Percentiles rank a stretch among this genome's conserved stretches.
Conservation (phyloP, 1,140 invertebrate genomes). For the Drosophila tsacasi region DNA sequence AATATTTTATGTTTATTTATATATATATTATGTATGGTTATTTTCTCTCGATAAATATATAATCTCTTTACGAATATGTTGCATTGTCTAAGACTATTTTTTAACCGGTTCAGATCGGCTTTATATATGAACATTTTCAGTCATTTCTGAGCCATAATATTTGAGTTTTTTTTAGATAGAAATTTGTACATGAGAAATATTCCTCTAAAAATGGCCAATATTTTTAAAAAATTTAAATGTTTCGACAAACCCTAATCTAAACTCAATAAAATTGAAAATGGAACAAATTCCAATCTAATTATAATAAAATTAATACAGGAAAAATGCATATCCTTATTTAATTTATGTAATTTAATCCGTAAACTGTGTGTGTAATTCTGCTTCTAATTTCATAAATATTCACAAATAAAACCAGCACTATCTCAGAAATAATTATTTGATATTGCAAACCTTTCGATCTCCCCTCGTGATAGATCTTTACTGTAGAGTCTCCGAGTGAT, state of each 20-base stretch:
- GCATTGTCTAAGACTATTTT: too few species aligned
- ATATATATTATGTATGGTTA: neutral
- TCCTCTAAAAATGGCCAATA: too few species aligned
- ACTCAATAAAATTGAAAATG: neutral
- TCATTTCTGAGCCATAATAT: too few species aligned
- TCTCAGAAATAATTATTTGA: neutral
- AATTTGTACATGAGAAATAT: too few species aligned
- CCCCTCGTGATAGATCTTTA: slow-evolving; percentile 31
- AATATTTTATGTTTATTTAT: neutral
- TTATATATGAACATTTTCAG: too few species aligned
- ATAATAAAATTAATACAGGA: too few species aligned
- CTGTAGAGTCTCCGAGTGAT: slow-evolving; percentile 54
- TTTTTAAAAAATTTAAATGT: too few species aligned
- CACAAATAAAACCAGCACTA: neutral
- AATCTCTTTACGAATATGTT: neutral
- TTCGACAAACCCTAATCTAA: neutral
- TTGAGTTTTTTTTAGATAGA: too few species aligned
- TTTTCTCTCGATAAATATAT: neutral
- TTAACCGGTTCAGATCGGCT: too few species aligned
- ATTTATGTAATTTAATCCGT: neutral
- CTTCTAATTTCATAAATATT: neutral
- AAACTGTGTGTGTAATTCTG: neutral
- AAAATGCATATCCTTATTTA: too few species aligned
- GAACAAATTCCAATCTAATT: too few species aligned
- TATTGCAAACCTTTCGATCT: neutral